Percentiles rank a stretch among this genome's conserved stretches.
Evolutionary conservation across 1,140 invertebrate species (phyloP).

Genomic region (Dinothrombium tinctorium): DNA sequence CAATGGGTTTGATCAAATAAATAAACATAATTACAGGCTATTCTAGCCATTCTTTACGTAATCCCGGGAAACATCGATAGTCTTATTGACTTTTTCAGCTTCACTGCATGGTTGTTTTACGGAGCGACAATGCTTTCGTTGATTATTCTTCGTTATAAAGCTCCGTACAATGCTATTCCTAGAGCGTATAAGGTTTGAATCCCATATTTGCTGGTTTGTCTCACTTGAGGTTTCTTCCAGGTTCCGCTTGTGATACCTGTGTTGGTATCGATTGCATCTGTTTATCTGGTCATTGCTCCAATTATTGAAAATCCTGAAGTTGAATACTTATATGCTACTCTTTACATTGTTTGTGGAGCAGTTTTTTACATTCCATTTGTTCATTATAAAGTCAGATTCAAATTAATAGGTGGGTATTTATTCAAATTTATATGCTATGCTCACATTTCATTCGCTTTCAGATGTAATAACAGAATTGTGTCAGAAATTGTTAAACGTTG

Average conservation of each 20-base stretch:
- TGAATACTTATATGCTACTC: constrained; percentile 22
- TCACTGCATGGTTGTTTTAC: constrained; percentile 28
- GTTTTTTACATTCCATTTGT: constrained; percentile 25
- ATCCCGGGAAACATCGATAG: constrained; percentile 25
- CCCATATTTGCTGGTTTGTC: too few species aligned
- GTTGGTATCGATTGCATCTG: constrained; percentile 19
- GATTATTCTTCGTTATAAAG: constrained; percentile 24
- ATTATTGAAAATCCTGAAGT: constrained; percentile 21
- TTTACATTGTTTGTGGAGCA: constrained; percentile 22
- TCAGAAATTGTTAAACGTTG: constrained; percentile 13
- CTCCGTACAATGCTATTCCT: constrained; percentile 20
- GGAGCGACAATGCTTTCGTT: constrained; percentile 26
- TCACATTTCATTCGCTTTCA: constrained; percentile 1
- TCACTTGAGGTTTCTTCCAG: constrained; percentile 20
- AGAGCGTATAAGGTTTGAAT: constrained; percentile 25
- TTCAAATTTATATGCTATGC: neutral
- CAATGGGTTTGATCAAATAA: neutral
- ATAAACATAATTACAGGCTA: constrained; percentile 17
- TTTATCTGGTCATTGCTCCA: constrained; percentile 23
- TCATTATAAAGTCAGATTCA: constrained; percentile 19
- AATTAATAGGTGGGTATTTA: constrained; percentile 18
- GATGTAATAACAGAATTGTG: constrained; percentile 10
- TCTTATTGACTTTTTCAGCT: constrained; percentile 31
- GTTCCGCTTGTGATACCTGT: constrained; percentile 22
- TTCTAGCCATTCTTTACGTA: constrained; percentile 25